These are phyloP conservation scores for Drosophila ogumai DNA, from an alignment of 1,140 invertebrate species.

Conservation along the genomic window DNA sequence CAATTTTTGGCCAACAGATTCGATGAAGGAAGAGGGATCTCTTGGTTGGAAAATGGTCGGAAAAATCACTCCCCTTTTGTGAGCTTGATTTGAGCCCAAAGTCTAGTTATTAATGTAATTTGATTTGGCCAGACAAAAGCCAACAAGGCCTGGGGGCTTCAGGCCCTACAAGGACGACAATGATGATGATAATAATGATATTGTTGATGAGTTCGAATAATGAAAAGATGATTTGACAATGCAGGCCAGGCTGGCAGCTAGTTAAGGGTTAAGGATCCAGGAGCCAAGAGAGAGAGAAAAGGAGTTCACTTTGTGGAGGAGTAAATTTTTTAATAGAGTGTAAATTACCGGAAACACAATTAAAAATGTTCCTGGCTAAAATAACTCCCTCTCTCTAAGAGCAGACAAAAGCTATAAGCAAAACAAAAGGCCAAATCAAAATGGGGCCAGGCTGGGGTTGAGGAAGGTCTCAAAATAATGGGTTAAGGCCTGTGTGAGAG, in stretches of 20 bases:
- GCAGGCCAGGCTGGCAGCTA: conserved; percentile 4
- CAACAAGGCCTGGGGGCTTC: conserved; percentile 23
- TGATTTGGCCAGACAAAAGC: conserved; percentile 62
- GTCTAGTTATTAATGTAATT: conserved; percentile 80
- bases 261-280: conserved; percentile 5
- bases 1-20: conserved; percentile 33
- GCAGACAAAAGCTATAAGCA: conserved; percentile 18
- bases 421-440: conserved; percentile 41
- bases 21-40: not conserved
- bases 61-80: conserved; percentile 8
- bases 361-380: conserved; percentile 59
- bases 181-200: conserved; percentile 14
- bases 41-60: conserved; percentile 6
- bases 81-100: conserved; percentile 57
- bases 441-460: conserved; percentile 2
- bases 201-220: conserved; percentile 27
- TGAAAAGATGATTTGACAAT: conserved; percentile 24
- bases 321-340: conserved; percentile 77
- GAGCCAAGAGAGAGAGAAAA: not conserved
- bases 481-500: conserved; percentile 9
- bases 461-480: conserved; percentile 21
- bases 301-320: conserved; percentile 18
- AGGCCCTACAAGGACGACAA: not conserved
- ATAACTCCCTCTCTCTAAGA: conserved; percentile 3
- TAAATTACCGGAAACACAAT: conserved; percentile 80